Conservation (phyloP, 2,113 vertebrate genomes). For the Varanus salvator region DNA sequence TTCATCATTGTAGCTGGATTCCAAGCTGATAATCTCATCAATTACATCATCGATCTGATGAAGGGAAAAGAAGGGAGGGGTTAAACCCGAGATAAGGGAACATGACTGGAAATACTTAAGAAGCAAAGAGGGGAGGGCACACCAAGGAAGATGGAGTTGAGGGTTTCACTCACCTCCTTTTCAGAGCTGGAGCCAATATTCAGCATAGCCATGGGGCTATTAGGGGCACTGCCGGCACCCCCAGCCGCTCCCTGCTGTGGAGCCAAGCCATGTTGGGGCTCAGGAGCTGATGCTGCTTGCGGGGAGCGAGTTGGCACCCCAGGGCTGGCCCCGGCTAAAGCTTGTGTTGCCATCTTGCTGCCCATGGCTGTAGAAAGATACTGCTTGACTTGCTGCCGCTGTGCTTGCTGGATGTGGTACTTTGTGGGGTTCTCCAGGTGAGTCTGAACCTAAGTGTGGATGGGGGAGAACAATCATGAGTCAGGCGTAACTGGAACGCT, state of each 20-base stretch:
- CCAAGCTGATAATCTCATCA: slow-evolving; percentile 92
- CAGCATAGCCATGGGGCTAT: slow-evolving; percentile 89
- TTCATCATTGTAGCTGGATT: slow-evolving; percentile 93
- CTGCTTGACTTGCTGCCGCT: slow-evolving; percentile 89
- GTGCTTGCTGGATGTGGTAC: slow-evolving; percentile 89
- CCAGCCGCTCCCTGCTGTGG: slow-evolving; percentile 72
- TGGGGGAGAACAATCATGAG: not conserved
- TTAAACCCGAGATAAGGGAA: too few relatives aligned
- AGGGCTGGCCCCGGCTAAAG: slow-evolving; percentile 74
- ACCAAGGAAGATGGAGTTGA: not conserved
- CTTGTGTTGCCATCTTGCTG: slow-evolving; percentile 80
- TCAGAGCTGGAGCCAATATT: slow-evolving; percentile 87
- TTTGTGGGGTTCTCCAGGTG: slow-evolving; percentile 89
- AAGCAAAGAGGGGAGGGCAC: not conserved
- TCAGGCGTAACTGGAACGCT: not conserved
- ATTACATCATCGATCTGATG: slow-evolving; percentile 90
- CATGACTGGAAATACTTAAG: slow-evolving; percentile 4
- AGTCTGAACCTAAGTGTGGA: slow-evolving; percentile 81
- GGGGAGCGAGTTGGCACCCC: slow-evolving; percentile 71
- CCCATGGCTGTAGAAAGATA: slow-evolving; percentile 89
- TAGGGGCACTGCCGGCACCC: slow-evolving; percentile 80
- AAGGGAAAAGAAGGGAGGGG: not conserved
- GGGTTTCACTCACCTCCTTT: slow-evolving; percentile 81
- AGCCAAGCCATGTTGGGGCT: slow-evolving; percentile 71
- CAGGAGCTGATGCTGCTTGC: slow-evolving; percentile 76